Percentiles rank a stretch among this genome's conserved stretches.
phyloP scores from a whole-genome alignment of 2,797 vertebrate species.

The Botia kubotai region DNA sequence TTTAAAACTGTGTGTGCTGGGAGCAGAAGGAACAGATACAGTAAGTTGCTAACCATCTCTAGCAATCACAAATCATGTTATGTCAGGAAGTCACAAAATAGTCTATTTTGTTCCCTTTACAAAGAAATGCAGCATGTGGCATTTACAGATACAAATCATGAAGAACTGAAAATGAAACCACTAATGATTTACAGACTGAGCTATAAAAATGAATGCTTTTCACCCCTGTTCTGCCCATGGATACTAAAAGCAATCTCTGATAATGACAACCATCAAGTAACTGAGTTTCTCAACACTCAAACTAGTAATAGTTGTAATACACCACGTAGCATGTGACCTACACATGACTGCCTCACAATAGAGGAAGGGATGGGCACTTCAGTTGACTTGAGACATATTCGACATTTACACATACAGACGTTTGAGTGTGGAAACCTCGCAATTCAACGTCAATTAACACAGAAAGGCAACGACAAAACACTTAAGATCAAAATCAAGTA shows the following conservation, averaged over 20 bases:
- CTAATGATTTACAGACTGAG: not conserved
- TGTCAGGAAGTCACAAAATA: not conserved
- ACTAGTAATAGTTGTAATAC: slow-evolving; percentile 80
- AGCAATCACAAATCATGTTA: not conserved
- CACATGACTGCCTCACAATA: slow-evolving; percentile 85
- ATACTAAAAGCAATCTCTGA: slow-evolving; percentile 20
- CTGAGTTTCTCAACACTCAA: slow-evolving; percentile 58
- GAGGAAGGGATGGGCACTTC: slow-evolving; percentile 69
- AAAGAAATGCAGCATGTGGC: no score
- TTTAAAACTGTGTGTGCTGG: not conserved
- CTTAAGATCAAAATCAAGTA: not conserved
- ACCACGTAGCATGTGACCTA: slow-evolving; percentile 74
- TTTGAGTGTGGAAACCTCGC: not conserved
- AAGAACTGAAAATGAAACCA: slow-evolving; percentile 21
- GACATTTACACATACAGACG: slow-evolving; percentile 16
- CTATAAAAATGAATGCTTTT: not conserved
- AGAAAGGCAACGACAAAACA: not conserved
- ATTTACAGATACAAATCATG: not conserved
- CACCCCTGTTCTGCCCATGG: not conserved
- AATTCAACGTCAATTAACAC: not conserved
- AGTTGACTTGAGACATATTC: slow-evolving; percentile 43
- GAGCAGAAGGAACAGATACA: not conserved
- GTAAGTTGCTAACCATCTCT: not conserved
- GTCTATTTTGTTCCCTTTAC: not conserved
- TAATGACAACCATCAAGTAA: slow-evolving; percentile 10